Evolutionary conservation across 1,140 invertebrate genomes (phyloP).

Genomic region (Scaptodrosophila lebanonensis): DNA sequence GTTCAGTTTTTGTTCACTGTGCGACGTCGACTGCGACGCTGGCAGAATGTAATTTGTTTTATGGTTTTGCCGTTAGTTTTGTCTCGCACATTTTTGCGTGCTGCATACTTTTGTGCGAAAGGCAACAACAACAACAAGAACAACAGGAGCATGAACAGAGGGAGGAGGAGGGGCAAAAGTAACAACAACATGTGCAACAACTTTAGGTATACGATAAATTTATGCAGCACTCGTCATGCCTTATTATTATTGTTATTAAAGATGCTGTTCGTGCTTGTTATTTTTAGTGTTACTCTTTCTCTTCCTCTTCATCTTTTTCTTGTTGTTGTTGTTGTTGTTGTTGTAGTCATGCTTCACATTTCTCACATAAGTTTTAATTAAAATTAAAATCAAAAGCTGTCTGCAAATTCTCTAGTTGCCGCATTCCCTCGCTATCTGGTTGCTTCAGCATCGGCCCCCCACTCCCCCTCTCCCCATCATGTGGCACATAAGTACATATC

Average conservation of each 20-base stretch:
- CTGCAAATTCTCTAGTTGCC: slow-evolving; percentile 9
- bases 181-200: no score
- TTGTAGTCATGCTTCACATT: slow-evolving; percentile 23
- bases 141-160: no score
- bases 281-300: no score
- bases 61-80: slow-evolving; percentile 47
- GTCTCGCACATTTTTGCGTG: not conserved
- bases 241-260: slow-evolving; percentile 10
- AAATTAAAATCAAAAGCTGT: slow-evolving; percentile 29
- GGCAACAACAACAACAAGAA: no score
- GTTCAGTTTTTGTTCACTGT: no score
- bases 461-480: no score
- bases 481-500: not conserved
- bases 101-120: no score
- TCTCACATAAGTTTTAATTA: slow-evolving; percentile 46
- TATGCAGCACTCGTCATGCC: slow-evolving; percentile 44
- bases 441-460: no score
- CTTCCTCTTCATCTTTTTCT: no score
- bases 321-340: slow-evolving; percentile 14
- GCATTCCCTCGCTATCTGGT: no score
- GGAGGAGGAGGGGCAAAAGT: no score
- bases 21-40: slow-evolving; percentile 9
- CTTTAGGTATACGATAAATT: slow-evolving; percentile 33
- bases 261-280: no score
- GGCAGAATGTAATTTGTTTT: slow-evolving; percentile 54